These are phyloP conservation scores for Eledona agricola DNA, from an alignment of 2,888 invertebrate species.

Conservation along the genomic window DNA sequence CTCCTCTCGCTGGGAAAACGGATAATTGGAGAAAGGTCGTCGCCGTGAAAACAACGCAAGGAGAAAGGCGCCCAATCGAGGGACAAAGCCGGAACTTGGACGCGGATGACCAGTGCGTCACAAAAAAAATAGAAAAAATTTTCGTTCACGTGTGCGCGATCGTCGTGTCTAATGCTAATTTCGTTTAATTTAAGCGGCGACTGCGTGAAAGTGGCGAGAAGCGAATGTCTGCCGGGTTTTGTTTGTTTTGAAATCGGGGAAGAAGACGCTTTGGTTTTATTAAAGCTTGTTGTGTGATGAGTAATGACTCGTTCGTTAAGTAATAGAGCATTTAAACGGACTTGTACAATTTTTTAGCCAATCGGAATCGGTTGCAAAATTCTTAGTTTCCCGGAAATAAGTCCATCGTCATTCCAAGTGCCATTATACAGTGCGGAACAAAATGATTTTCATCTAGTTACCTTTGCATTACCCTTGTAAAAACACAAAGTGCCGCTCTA, in stretches of 20 bases:
- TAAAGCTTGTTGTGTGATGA: no score
- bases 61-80: conserved; percentile 4
- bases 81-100: neutral
- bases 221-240: conserved; percentile 3
- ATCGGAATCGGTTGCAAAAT: no score
- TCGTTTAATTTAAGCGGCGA: conserved; percentile 1
- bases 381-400: no score
- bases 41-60: conserved; percentile 1
- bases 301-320: no score
- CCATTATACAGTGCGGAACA: no score
- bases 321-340: no score
- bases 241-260: conserved; percentile 5
- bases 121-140: neutral
- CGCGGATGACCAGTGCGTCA: conserved; percentile 4
- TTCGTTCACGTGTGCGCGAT: conserved; percentile 2
- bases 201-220: conserved; percentile 6
- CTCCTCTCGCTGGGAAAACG: no score
- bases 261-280: neutral
- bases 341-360: no score
- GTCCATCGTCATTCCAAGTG: no score
- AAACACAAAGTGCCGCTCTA: no score
- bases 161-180: conserved; percentile 3
- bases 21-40: conserved; percentile 2
- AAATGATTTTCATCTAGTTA: no score
- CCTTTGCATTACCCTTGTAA: no score